Base-by-base conservation (phyloP, 2,888 invertebrate species). In the Bellardia pandia region DNA sequence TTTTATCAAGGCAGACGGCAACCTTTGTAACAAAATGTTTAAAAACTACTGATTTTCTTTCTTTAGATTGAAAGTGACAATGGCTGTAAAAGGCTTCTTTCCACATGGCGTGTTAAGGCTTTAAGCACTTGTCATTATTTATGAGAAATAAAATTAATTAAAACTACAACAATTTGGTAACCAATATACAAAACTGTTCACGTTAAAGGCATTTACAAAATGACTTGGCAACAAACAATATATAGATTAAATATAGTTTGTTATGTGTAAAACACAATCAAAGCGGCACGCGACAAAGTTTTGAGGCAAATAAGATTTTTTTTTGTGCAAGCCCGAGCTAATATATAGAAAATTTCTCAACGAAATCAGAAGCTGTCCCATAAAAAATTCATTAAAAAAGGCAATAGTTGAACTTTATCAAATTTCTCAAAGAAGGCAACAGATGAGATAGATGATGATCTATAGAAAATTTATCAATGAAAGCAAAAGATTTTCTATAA, bases 61-160 rank as follows among this genome's bases (percentile, higher is more conserved):
- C 9, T 62, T 7, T 62, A 42, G 30, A 37, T 64, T 71, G 42
- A 13, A 23, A 72, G 42, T 62, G 62, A 16, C 51, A 71, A n/a
- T 11, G 30, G 30, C 58, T 16, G 3, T 30, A 40, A 60, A 30
- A 74, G 40, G 2, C 13, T 7, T 8, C 30, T 58, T 16, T 45
- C 9, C 42, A 6, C 23, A 53, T 83, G 8, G 83, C 83, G 71
- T 83, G 83, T 60, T 69, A 56, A 71, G 23, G 16, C 71, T 37
- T 4, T 37, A 69, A 83, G 71, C 62, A 56, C 8, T 77, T 77
- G 48, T 71, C 16, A 71, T 48, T 71, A 42, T 64, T 77, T 77
- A 45, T 71, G 16, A 23, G 62, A 62, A 75, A 56, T 53, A 76
- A 51, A 77, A 76, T 58, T 11, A 40, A 40, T 53, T 71, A 45